phyloP scores from a whole-genome alignment of 2,797 vertebrate genomes.

The Orestias chungarensis region DNA sequence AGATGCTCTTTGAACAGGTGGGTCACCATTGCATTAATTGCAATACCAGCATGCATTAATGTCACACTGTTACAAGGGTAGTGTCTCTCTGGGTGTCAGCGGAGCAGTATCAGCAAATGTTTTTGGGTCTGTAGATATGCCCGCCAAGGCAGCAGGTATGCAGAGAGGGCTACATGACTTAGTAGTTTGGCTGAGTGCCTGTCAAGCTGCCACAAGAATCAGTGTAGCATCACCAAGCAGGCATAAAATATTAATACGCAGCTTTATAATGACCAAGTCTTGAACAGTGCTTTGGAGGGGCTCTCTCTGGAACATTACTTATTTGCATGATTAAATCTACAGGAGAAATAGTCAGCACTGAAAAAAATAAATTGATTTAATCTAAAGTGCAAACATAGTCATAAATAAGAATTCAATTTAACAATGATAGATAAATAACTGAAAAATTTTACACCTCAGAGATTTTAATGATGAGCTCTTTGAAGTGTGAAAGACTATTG shows the following conservation, averaged over 20 bases:
- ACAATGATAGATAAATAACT: not conserved
- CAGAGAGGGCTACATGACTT: constrained; percentile 37
- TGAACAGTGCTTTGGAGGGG: constrained; percentile 12
- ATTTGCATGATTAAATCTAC: not conserved
- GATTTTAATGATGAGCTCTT: constrained; percentile 4
- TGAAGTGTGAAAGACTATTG: constrained; percentile 18
- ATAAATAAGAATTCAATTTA: constrained; percentile 10
- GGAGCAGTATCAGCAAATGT: constrained; percentile 59
- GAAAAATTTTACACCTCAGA: constrained; percentile 17
- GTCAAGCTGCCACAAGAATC: constrained; percentile 34
- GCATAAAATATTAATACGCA: constrained; percentile 1
- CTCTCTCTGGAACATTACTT: not conserved
- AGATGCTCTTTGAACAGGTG: no score
- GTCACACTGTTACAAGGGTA: constrained; percentile 63
- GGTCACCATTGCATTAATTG: constrained; percentile 76
- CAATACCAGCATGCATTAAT: constrained; percentile 62
- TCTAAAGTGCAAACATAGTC: not conserved
- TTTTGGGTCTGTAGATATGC: constrained; percentile 40
- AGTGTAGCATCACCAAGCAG: constrained; percentile 11
- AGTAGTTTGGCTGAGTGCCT: constrained; percentile 28
- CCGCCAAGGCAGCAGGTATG: constrained; percentile 56
- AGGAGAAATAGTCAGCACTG: not conserved
- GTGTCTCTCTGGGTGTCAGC: constrained; percentile 20
- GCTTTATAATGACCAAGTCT: not conserved
- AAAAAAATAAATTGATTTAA: not conserved